Evolutionary conservation across 2,888 invertebrate genomes (phyloP).

Genomic region (Sminthurides aquaticus): DNA sequence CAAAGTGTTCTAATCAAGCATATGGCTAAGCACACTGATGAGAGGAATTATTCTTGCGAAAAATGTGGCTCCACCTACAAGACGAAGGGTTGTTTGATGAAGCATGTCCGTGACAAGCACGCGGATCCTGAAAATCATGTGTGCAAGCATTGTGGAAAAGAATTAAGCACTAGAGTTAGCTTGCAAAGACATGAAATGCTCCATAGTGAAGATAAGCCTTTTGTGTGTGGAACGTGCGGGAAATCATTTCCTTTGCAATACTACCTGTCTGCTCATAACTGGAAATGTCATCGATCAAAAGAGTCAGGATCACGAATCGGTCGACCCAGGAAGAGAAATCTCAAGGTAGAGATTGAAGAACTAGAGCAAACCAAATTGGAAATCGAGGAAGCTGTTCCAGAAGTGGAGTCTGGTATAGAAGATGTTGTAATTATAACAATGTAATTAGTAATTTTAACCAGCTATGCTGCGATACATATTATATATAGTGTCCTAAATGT

Average conservation of each 20-base stretch:
- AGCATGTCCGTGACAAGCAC: conserved; percentile 6
- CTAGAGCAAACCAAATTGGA: neutral
- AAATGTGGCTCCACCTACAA: neutral
- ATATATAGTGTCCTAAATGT: too few species aligned
- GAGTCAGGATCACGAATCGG: neutral
- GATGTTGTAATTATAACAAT: neutral
- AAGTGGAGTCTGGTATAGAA: conserved; percentile 1
- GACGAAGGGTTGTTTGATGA: neutral
- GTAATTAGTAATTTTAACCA: neutral
- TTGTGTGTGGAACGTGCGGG: neutral
- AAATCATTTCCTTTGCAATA: conserved; percentile 5
- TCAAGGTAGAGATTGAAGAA: neutral
- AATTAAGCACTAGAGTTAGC: neutral
- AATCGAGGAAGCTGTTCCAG: neutral
- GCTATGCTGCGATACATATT: too few species aligned
- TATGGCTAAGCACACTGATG: conserved; percentile 6
- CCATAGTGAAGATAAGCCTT: neutral
- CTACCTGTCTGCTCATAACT: conserved; percentile 2
- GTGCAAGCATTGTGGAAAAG: neutral
- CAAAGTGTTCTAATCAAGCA: conserved; percentile 1
- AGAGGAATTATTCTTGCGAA: conserved; percentile 2
- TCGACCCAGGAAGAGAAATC: neutral
- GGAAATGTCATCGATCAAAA: neutral
- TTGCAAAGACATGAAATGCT: neutral
- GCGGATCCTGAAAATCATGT: neutral